Evolutionary conservation across 2,113 vertebrate genomes (phyloP), one percentile per base, ranked within the genome.

Genomic region (Poicephalus meyeri): DNA sequence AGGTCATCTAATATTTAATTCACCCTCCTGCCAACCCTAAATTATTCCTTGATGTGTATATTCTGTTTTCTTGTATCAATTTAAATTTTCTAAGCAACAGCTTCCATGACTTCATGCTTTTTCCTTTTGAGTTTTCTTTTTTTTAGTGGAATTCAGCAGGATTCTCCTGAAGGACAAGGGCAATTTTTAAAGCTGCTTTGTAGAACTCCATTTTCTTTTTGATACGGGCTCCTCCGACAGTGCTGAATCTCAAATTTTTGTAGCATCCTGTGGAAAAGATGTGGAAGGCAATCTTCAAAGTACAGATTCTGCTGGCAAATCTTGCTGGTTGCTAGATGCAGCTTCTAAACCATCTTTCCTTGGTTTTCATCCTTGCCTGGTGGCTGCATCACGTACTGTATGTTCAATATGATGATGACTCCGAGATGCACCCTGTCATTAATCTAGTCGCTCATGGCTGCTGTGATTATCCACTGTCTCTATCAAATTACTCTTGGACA

Each of bases 401-500:
- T 0, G 2, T 74, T 92, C 91, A 52, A 49, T 68, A 25, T 8
- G 46, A 61, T 25, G 92, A 91, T 86, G 91, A 90, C 91, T 86
- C 95, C 0, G 1, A 72, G 95, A 77, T 96, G 60, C 86, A 90
- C 88, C 68, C 92, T 89, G 94, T 79, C 81, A 91, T 81, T 91
- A 89, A 96, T 96, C 92, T 35, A 97, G 93, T 95, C 47, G 6
- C 69, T 96, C 1, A 0, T 91, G 64, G 74, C 86, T 80, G 80
- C 95, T 86, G 93, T 92, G 95, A 96, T 97, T 94, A 97, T 96
- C 96, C 93, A 84, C 78, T 74, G 56, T 68, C 91, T 91, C 91
- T 60, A 42, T 33, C 88, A 94, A 91, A 95, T 94, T 91, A 90
- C 88, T 94, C 79, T 68, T 88, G 94, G 91, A 82, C 88, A 87